Conservation (phyloP, 2,113 vertebrate species). For the Fregetta grallaria region DNA sequence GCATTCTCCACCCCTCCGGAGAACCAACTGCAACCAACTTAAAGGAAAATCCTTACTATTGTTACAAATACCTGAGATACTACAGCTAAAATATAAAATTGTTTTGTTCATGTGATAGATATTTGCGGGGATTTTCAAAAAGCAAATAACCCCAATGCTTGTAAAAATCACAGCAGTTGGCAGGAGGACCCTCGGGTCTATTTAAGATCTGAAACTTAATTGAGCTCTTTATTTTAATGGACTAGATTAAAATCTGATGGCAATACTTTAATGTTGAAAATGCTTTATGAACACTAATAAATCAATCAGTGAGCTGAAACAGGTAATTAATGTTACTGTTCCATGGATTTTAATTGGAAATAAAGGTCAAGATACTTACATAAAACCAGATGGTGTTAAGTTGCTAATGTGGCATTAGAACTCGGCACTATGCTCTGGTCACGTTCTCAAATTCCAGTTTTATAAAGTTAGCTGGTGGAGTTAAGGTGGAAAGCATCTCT, state of each 20-base stretch:
- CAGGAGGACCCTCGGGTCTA: background rate
- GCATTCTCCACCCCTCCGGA: background rate
- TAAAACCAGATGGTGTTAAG: background rate
- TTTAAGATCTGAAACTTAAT: slow-evolving; percentile 3
- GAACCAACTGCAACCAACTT: background rate
- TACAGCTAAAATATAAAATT: background rate
- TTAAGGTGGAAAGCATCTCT: background rate
- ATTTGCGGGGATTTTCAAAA: background rate
- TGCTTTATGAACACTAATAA: background rate
- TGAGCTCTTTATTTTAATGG: background rate
- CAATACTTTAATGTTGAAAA: background rate
- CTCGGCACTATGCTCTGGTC: background rate
- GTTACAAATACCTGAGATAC: background rate
- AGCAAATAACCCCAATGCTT: background rate
- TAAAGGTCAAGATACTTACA: background rate
- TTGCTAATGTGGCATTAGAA: background rate
- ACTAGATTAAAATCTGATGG: slow-evolving; percentile 11
- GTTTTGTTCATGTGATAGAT: background rate
- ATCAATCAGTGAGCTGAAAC: background rate
- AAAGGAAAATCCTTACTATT: background rate
- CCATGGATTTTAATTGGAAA: slow-evolving; percentile 15
- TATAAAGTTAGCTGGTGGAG: background rate
- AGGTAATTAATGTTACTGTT: slow-evolving; percentile 9
- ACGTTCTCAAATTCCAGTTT: background rate
- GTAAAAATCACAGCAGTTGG: background rate